These are phyloP conservation scores for Drosophila ustulata DNA, from an alignment of 2,888 invertebrate species.

Conservation along the genomic window DNA sequence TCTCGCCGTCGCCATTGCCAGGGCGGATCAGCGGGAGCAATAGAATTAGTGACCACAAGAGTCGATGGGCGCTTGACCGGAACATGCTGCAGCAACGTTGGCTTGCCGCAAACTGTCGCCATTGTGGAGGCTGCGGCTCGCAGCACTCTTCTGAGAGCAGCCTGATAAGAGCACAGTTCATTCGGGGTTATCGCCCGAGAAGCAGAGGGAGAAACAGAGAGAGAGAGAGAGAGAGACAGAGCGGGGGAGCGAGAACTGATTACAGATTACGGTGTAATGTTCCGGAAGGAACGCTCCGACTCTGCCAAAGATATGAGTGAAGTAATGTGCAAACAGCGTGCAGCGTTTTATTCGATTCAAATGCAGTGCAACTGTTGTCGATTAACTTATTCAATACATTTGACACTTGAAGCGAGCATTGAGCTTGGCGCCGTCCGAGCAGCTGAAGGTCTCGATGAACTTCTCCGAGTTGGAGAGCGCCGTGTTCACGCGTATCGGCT, in stretches of 20 bases:
- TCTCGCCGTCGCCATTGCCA: conserved; percentile 7
- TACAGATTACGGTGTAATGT: not conserved
- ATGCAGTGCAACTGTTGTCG: not conserved
- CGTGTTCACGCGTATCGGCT: conserved; percentile 76
- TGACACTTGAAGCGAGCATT: conserved; percentile 80
- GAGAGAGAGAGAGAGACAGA: not conserved
- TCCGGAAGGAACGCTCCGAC: not conserved
- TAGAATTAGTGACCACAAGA: conserved; percentile 20
- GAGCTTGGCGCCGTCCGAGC: conserved; percentile 70
- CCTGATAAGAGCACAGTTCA: conserved; percentile 61
- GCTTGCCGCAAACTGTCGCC: conserved; percentile 45
- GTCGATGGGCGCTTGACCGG: conserved; percentile 14
- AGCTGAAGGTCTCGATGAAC: conserved; percentile 76
- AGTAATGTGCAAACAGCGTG: conserved; percentile 27
- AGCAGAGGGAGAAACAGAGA: not conserved
- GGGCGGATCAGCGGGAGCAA: conserved; percentile 8
- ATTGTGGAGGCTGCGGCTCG: not conserved
- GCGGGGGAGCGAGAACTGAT: not conserved
- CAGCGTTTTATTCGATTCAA: conserved; percentile 42
- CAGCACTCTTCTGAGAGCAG: not conserved
- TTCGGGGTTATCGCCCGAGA: conserved; percentile 53
- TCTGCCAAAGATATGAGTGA: no score
- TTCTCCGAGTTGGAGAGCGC: conserved; percentile 78
- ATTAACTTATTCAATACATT: conserved; percentile 63
- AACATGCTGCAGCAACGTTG: conserved; percentile 63